phyloP scores from a whole-genome alignment of 2,797 vertebrate species.

The Enteromius radiatus region DNA sequence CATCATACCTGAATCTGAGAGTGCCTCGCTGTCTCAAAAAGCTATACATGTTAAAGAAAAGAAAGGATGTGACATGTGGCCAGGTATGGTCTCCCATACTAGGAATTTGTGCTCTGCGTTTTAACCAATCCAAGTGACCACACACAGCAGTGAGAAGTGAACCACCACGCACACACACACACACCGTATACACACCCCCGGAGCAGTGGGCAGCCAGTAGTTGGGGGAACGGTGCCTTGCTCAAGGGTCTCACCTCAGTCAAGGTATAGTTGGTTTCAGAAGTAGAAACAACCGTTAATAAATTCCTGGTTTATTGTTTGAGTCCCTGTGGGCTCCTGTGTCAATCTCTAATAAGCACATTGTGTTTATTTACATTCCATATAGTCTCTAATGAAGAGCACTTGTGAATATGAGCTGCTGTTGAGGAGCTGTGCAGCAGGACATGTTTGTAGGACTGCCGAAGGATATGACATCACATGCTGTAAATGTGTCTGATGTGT shows the following conservation, averaged over 20 bases:
- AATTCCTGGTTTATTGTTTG: conserved; percentile 4
- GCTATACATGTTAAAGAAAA: neutral
- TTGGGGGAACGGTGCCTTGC: no score
- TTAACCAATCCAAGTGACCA: no score
- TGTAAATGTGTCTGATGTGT: neutral
- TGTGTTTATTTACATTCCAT: conserved; percentile 23
- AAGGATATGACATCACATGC: neutral
- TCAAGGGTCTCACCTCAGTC: no score
- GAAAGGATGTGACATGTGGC: no score
- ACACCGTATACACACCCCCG: no score
- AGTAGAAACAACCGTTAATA: neutral
- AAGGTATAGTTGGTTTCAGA: neutral
- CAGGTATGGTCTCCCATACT: no score
- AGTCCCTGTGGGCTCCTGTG: conserved; percentile 1
- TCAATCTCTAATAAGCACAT: conserved; percentile 18
- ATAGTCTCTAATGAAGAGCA: conserved; percentile 24
- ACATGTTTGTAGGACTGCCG: neutral
- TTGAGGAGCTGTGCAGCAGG: neutral
- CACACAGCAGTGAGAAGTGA: no score
- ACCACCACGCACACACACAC: no score
- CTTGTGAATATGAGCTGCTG: neutral
- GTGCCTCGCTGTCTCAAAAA: neutral
- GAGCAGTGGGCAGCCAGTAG: no score
- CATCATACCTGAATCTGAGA: conserved; percentile 1
- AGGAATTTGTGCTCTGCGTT: no score